phyloP scores from a whole-genome alignment of 2,113 vertebrate species.

The Pterophyllum scalare region DNA sequence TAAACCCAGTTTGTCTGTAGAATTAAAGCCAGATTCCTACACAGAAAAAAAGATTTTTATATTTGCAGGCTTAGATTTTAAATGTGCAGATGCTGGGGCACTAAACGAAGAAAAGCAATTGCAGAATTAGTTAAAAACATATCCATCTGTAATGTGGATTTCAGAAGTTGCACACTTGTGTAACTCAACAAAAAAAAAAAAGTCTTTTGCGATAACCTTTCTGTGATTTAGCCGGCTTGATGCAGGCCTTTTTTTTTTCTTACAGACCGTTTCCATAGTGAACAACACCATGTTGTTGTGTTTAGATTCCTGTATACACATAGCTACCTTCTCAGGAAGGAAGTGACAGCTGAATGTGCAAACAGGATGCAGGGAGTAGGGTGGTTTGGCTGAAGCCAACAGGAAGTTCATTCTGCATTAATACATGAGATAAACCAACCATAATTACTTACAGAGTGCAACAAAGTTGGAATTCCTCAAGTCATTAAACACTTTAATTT shows the following conservation, averaged over 20 bases:
- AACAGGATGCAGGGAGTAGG: constrained; percentile 75
- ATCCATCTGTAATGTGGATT: constrained; percentile 30
- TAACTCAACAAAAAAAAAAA: background rate
- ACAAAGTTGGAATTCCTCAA: constrained; percentile 12
- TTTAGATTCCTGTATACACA: constrained; percentile 48
- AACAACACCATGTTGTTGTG: constrained; percentile 48
- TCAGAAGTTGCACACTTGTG: background rate
- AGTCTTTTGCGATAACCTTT: background rate
- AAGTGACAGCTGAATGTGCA: constrained; percentile 70
- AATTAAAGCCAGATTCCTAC: background rate
- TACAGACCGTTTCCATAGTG: constrained; percentile 23
- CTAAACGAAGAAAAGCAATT: constrained; percentile 1
- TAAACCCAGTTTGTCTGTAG: background rate
- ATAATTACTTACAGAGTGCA: constrained; percentile 26
- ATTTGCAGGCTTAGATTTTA: background rate
- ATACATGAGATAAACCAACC: constrained; percentile 40
- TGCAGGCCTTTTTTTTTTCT: background rate
- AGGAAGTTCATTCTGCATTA: constrained; percentile 63
- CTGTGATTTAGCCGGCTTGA: background rate
- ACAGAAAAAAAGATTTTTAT: background rate
- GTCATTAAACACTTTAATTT: constrained; percentile 25
- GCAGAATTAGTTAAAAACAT: constrained; percentile 13
- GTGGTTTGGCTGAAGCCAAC: constrained; percentile 34
- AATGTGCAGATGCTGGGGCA: background rate
- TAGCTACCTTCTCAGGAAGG: constrained; percentile 62